These are phyloP conservation scores for Amorpha juglandis DNA, from an alignment of 2,888 invertebrate species.

Conservation along the genomic window DNA sequence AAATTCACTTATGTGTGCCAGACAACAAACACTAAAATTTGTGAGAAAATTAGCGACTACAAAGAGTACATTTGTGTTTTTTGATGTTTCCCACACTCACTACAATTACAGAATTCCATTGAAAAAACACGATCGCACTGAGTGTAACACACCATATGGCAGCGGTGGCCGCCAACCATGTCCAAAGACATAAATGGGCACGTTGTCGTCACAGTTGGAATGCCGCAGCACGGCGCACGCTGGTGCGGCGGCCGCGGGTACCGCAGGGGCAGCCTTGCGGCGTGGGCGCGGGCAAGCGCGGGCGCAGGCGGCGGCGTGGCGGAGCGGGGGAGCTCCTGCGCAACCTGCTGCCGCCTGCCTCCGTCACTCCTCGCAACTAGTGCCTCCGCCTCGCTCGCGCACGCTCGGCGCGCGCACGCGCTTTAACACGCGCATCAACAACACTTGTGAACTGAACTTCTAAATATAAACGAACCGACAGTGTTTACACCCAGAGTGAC, in stretches of 20 bases:
- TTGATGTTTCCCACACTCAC: constrained; percentile 62
- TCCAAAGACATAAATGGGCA: constrained; percentile 84
- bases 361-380: constrained; percentile 66
- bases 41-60: constrained; percentile 22
- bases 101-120: constrained; percentile 67
- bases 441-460: constrained; percentile 43
- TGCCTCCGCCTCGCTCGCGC: constrained; percentile 71
- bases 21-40: constrained; percentile 29
- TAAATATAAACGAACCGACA: constrained; percentile 51
- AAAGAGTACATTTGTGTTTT: constrained; percentile 29
- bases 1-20: constrained; percentile 29
- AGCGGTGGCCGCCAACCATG: constrained; percentile 75
- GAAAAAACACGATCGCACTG: constrained; percentile 63
- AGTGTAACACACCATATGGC: constrained; percentile 78
- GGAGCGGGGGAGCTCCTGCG: constrained; percentile 60
- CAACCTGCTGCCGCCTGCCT: constrained; percentile 75
- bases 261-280: constrained; percentile 65
- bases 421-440: constrained; percentile 41
- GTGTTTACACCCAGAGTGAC: constrained; percentile 60
- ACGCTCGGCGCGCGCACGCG: constrained; percentile 58
- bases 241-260: constrained; percentile 29
- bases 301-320: constrained; percentile 3
- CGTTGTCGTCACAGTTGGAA: constrained; percentile 80
- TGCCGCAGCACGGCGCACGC: constrained; percentile 59
- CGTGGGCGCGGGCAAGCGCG: constrained; percentile 40